Base-by-base conservation (phyloP, 1,140 invertebrate genomes). In the Drosophila ercepeae region DNA sequence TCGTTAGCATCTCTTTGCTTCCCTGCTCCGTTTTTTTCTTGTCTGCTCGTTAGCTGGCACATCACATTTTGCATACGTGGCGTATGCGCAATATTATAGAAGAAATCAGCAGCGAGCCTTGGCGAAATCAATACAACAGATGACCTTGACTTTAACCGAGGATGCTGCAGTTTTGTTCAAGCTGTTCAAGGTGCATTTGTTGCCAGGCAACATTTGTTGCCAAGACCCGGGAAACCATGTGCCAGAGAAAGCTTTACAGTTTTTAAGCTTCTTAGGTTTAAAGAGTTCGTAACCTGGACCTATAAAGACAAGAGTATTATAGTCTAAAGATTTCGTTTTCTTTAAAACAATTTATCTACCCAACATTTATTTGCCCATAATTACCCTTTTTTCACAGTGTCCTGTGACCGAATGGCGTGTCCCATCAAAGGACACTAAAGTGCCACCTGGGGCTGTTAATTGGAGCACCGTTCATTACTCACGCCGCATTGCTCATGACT, bases 111-210 rank as follows among this genome's bases (percentile, higher is more conserved):
- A 6, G 18, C 34, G 16, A 34, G 9, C 39, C 23, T 27, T 14
- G 45, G 39, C 14, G 16, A 60, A 86, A 84, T 84, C 82, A 53
- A 86, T 86, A 77, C 44, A 19, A 34, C 23, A 16, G 18, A 41
- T 54, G 72, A 67, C 81, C 81, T 84, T 84, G 81, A 81, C 72
- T 50, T 79, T 58, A 41, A 29, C 13, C 36, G 25, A 57, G 51
- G 52, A 81, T 86, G 64, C 57, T 68, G 58, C 55, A 48, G 44
- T 13, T 44, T 3, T n/a, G n/a, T n/a, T 1, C 14, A 5, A 7
- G 11, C 52, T 57, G 29, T 44, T 44, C 39, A 34, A 48, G 25
- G 49, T 79, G 74, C 78, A 77, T 42, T 57, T 68, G 68, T 76
- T 82, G 78, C 75, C 34, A 9, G 18, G 59, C 58, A 73, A 74